Evolutionary conservation across 1,140 invertebrate genomes (phyloP), one percentile per base, ranked within the genome.

Genomic region (Halesus radiatus): DNA sequence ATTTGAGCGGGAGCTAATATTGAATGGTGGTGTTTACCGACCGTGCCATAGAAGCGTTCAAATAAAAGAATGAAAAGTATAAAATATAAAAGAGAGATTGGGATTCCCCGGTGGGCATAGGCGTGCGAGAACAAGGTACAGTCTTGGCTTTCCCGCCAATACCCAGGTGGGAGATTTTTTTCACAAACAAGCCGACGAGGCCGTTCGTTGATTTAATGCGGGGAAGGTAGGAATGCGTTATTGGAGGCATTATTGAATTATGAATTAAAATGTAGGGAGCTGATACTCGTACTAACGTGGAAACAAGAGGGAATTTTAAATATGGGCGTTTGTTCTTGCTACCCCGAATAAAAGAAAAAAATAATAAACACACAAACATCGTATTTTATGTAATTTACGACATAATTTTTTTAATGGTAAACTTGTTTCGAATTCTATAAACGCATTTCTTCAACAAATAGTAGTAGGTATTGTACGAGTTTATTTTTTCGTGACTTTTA

Each of bases 1-100:
- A 81, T 81, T 81, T 81, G 80, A 77, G 66, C 74, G 62, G 79
- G 73, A 80, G 80, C 80, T 81, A 81, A 81, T 81, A 81, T 81
- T 81, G 80, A 81, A 81, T 77, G 80, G 80, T 32, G 66, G 80
- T 81, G 80, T 81, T 81, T 81, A 77, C 80, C 56, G 74, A 81
- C 75, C 80, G 80, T 73, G 66, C 74, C 64, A 22, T 77, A 32
- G 66, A 81, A 77, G 80, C 80, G 74, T 77, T 81, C 74, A 81
- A 81, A 81, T 81, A 82, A 82, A 81, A 81, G 80, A 80, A 74
- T 37, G 58, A 50, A 76, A 75, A 56, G 37, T 45, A 45, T 45
- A 72, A 72, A 79, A 18, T 79, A 70, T 22, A 72, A 52, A 72
- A 72, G 68, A 60, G 73, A 76, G 74, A 76, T 62, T 37, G 56